phyloP scores from a whole-genome alignment of 2,113 vertebrate species.

The Silurus glanis region DNA sequence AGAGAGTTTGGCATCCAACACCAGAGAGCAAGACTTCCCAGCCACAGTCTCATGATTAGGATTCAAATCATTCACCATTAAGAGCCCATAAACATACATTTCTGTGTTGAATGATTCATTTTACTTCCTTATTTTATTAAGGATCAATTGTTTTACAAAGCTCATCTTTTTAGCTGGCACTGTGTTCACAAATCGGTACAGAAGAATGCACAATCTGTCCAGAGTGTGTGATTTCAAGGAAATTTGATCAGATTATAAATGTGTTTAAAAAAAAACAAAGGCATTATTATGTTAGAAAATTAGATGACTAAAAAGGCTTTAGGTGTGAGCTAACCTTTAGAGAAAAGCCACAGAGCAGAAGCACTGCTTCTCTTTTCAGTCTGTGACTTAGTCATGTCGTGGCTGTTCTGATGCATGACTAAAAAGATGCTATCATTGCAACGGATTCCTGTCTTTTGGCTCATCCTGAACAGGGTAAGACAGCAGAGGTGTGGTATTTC shows the following conservation, averaged over 20 bases:
- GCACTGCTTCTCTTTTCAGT: slow-evolving; percentile 34
- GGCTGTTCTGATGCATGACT: background rate
- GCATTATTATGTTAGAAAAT: no score
- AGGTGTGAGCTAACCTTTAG: background rate
- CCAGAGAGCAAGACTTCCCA: background rate
- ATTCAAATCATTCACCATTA: background rate
- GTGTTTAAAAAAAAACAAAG: background rate
- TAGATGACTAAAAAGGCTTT: background rate
- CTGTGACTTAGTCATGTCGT: background rate
- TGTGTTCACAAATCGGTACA: background rate
- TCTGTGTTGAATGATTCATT: no score
- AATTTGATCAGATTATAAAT: background rate
- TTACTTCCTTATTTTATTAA: no score
- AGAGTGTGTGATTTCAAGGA: background rate
- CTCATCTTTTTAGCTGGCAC: no score
- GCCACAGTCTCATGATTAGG: background rate
- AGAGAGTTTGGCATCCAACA: background rate
- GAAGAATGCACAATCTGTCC: background rate
- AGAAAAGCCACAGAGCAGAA: slow-evolving; percentile 21
- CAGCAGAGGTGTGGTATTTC: slow-evolving; percentile 54
- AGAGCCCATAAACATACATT: no score
- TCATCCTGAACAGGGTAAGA: slow-evolving; percentile 50
- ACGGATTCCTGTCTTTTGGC: slow-evolving; percentile 41
- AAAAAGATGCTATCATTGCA: slow-evolving; percentile 37
- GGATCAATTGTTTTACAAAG: no score